phyloP scores from a whole-genome alignment of 1,140 invertebrate species.

The Druon quercuslanigerum region DNA sequence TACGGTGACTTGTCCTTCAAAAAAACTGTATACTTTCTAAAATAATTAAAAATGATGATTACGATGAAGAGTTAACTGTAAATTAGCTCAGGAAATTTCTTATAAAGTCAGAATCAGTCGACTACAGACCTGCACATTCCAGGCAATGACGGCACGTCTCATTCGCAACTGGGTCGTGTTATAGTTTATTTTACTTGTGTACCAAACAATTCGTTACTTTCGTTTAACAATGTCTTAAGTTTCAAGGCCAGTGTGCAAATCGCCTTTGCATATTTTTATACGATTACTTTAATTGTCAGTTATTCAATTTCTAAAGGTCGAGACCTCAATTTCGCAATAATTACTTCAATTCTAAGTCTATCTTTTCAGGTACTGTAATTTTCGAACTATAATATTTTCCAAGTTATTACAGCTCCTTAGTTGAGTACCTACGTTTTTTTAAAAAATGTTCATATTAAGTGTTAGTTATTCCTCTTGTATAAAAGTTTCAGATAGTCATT shows the following conservation, averaged over 20 bases:
- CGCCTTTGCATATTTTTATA: background rate
- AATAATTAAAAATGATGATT: background rate
- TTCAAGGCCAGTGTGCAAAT: conserved; percentile 10
- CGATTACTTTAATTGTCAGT: background rate
- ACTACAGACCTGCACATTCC: background rate
- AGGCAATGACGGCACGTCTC: conserved; percentile 24
- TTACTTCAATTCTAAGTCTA: too few relatives aligned
- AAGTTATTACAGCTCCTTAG: too few relatives aligned
- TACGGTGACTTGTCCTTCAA: background rate
- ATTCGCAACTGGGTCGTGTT: conserved; percentile 20
- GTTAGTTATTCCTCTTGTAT: too few relatives aligned
- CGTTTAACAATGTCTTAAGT: conserved; percentile 2
- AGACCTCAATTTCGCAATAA: background rate
- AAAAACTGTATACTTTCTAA: background rate
- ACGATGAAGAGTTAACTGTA: conserved; percentile 4
- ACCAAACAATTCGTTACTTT: conserved; percentile 6
- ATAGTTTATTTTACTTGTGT: conserved; percentile 20
- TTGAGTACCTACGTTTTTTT: too few relatives aligned
- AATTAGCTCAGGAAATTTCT: conserved; percentile 14
- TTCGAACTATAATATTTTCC: too few relatives aligned
- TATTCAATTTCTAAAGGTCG: background rate
- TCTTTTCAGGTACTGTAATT: too few relatives aligned
- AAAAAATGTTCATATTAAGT: too few relatives aligned
- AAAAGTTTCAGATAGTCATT: too few relatives aligned
- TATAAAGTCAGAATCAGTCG: background rate